These are phyloP conservation scores for Toxotes jaculatrix DNA, from an alignment of 2,113 vertebrate species.

Conservation along the genomic window DNA sequence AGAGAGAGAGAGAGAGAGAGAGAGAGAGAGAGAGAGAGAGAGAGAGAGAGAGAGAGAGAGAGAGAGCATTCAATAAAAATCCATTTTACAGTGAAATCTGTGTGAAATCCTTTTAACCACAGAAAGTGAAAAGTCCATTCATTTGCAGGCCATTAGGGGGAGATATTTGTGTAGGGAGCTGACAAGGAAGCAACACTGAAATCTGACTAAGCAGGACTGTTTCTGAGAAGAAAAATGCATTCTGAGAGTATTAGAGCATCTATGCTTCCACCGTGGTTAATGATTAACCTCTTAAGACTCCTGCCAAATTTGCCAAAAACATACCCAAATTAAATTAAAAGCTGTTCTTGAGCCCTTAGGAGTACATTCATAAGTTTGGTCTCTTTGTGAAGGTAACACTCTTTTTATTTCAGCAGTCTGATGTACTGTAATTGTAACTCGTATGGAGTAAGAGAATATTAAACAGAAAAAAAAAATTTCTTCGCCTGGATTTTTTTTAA, in stretches of 20 bases:
- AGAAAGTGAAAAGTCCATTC: conserved; percentile 21
- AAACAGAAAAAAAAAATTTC: no score
- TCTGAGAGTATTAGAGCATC: background rate
- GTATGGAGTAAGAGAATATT: no score
- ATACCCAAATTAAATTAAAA: no score
- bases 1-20: conserved; percentile 68
- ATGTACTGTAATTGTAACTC: no score
- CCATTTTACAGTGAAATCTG: conserved; percentile 8
- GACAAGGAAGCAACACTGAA: conserved; percentile 27
- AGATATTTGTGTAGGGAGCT: conserved; percentile 50
- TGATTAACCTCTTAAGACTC: background rate
- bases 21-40: conserved; percentile 65
- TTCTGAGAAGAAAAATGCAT: background rate
- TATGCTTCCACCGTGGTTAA: background rate
- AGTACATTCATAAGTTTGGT: no score
- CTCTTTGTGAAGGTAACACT: no score
- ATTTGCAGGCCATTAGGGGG: conserved; percentile 58
- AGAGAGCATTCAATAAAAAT: conserved; percentile 64
- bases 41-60: conserved; percentile 70
- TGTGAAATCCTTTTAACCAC: conserved; percentile 26
- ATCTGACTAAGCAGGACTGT: background rate
- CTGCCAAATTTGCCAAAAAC: no score
- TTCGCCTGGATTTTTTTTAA: no score
- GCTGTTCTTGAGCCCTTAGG: no score
- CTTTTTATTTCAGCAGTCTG: no score